Base-by-base conservation (phyloP, 2,113 vertebrate species). In the Toxostoma redivivum region DNA sequence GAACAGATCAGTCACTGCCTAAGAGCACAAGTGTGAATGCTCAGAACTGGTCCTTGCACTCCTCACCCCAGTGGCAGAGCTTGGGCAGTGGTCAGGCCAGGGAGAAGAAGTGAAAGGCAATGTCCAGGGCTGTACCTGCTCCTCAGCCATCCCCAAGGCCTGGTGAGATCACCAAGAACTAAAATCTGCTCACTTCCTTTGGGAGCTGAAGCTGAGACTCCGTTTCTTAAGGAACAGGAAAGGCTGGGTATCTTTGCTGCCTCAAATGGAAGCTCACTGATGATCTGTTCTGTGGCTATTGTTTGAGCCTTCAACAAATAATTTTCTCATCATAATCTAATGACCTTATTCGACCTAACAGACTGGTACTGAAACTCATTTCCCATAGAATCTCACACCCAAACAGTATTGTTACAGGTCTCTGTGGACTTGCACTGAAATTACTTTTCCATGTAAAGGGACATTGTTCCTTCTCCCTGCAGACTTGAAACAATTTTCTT, bases 401-500 rank as follows among this genome's bases (percentile, higher is more conserved):
- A 79, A 93, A 65, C 37, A 78, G 72, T 47, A 96, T 86, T 93
- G 93, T 94, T 88, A 90, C 86, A 90, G 61, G 69, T 86, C 93
- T 76, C 95, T 86, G 50, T 28, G 76, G 91, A 74, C 56, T 88
- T 42, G 48, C 60, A 76, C 45, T 72, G 80, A 90, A 94, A 93
- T 81, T 42, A n/a, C 92, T 93, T 86, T 96, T 90, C 93, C 6
- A 4, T 69, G 60, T 86, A 74, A 78, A 90, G 56, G 40, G 69
- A 93, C 76, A 90, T 88, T 74, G 67, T 65, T 78, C 37, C 69
- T 93, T 84, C 53, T 94, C 88, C 86, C 65, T 33, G 65, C 67
- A 93, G 86, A 88, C 57, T 90, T 81, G 80, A 95, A 95, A 90
- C 50, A n/a, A 84, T 86, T 96, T 86, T 94, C 80, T 72, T 90